phyloP scores from a whole-genome alignment of 2,888 invertebrate species.

The Plutella xylostella region DNA sequence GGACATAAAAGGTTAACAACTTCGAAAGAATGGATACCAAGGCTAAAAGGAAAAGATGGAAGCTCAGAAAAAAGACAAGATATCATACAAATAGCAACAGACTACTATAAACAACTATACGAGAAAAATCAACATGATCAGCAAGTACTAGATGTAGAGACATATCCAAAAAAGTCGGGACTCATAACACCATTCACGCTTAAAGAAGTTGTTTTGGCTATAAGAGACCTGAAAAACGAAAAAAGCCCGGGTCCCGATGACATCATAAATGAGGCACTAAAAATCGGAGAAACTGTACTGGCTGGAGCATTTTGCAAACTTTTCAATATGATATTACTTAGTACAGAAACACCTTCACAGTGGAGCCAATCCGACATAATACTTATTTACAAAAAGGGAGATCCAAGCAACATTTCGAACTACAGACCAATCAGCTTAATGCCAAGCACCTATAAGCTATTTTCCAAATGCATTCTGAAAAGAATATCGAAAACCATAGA shows the following conservation, averaged over 20 bases:
- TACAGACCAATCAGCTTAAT: slow-evolving; percentile 4
- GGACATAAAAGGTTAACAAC: background rate
- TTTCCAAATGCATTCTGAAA: background rate
- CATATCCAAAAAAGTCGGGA: too few species aligned
- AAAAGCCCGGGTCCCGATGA: background rate
- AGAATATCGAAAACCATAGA: background rate
- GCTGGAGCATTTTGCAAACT: background rate
- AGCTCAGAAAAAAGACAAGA: background rate
- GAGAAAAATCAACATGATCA: background rate
- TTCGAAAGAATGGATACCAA: background rate
- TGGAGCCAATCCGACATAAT: background rate
- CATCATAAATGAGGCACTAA: background rate
- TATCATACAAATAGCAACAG: background rate
- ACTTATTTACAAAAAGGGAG: background rate
- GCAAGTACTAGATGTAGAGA: background rate
- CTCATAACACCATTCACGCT: too few species aligned
- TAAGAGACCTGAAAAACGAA: background rate
- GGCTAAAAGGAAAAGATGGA: background rate
- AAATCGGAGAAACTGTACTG: background rate
- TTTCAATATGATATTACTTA: background rate
- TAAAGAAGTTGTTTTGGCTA: background rate
- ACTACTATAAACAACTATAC: background rate
- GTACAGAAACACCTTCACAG: background rate
- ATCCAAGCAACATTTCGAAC: background rate
- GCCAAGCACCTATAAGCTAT: background rate